These are phyloP conservation scores for western clawed frog (Xenopus tropicalis) DNA, from an alignment of 2,113 vertebrate species.

Conservation along the genomic window DNA sequence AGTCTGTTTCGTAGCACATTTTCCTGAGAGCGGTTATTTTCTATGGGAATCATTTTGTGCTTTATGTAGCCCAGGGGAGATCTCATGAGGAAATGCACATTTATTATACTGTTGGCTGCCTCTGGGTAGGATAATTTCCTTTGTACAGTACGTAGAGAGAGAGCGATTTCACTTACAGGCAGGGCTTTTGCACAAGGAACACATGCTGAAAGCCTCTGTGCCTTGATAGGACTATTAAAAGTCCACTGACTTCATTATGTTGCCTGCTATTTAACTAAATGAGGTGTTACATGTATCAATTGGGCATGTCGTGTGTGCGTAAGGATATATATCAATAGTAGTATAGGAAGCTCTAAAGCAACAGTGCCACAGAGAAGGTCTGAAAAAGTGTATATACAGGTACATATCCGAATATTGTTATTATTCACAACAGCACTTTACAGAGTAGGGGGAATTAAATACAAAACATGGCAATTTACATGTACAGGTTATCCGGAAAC, in stretches of 20 bases:
- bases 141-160: neutral
- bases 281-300: neutral
- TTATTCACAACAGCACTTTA: too few relatives aligned
- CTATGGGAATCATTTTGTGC: constrained; percentile 13
- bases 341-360: too few relatives aligned
- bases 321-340: neutral
- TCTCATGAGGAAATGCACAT: neutral
- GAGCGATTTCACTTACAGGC: neutral
- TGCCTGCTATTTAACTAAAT: neutral
- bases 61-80: neutral
- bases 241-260: neutral
- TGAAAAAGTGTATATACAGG: too few relatives aligned
- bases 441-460: too few relatives aligned
- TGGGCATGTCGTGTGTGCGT: neutral
- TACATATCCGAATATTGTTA: too few relatives aligned
- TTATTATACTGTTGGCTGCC: constrained; percentile 10
- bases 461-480: too few relatives aligned
- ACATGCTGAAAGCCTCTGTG: neutral
- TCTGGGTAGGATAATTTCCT: neutral
- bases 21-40: neutral
- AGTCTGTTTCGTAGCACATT: neutral
- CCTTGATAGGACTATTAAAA: neutral
- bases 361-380: too few relatives aligned
- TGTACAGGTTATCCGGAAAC: too few relatives aligned
- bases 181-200: neutral